phyloP scores from a whole-genome alignment of 35 echinoderm and acorn worm genomes.

The Amphiura filiformis region DNA sequence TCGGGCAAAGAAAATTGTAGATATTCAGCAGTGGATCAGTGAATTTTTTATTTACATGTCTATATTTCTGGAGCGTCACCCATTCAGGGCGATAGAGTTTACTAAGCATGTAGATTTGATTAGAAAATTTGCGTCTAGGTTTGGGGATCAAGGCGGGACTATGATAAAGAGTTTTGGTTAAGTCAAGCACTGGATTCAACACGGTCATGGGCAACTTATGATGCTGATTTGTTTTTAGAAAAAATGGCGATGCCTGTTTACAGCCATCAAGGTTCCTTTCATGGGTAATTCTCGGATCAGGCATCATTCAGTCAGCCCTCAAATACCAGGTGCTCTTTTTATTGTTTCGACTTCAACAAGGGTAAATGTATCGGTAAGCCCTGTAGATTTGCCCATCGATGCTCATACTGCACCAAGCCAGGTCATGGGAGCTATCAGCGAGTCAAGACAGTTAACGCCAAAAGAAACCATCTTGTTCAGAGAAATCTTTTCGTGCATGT shows the following conservation, averaged over 20 bases:
- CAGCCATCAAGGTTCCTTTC: neutral
- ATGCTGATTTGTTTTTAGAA: neutral
- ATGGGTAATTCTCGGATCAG: neutral
- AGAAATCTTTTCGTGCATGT: too few relatives aligned
- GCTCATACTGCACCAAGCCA: neutral
- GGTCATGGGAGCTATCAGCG: too few relatives aligned
- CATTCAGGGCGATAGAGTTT: neutral
- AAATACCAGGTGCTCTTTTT: too few relatives aligned
- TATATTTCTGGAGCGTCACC: conserved; percentile 19
- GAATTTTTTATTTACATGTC: conserved; percentile 13
- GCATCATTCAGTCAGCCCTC: neutral
- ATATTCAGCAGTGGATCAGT: conserved; percentile 27
- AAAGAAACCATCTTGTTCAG: too few relatives aligned
- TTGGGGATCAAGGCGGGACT: neutral
- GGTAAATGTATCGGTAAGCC: too few relatives aligned
- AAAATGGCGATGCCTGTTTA: neutral
- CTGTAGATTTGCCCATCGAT: neutral
- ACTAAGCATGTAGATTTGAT: conserved; percentile 10
- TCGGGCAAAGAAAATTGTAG: neutral
- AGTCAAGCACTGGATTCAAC: neutral
- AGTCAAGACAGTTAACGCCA: neutral
- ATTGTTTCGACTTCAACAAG: too few relatives aligned
- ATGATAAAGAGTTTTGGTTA: neutral
- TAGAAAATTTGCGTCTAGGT: neutral
- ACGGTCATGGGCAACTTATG: neutral